These are phyloP conservation scores for Magallana gigas DNA, from an alignment of 1,140 invertebrate genomes.

Conservation along the genomic window DNA sequence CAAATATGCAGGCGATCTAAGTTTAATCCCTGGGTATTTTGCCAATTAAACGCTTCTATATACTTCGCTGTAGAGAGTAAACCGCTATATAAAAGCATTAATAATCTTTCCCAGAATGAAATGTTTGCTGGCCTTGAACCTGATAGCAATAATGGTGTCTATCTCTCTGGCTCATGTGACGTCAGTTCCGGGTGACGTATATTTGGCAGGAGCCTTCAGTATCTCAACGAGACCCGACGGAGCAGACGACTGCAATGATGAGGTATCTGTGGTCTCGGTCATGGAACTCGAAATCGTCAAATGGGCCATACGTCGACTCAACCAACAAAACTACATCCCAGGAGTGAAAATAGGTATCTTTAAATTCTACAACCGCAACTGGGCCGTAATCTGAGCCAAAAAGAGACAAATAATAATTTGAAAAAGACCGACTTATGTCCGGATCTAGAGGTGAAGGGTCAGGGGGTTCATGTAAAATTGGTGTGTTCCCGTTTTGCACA, in stretches of 20 bases:
- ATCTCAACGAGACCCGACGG: not conserved
- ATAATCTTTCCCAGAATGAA: too few relatives aligned
- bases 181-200: conserved; percentile 4
- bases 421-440: too few relatives aligned
- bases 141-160: not conserved
- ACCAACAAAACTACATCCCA: conserved; percentile 45
- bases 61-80: too few relatives aligned
- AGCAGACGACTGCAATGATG: not conserved
- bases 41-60: too few relatives aligned
- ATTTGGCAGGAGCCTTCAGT: not conserved
- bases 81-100: too few relatives aligned
- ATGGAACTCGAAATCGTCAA: conserved; percentile 44
- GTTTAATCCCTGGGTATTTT: too few relatives aligned
- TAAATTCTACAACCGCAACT: too few relatives aligned
- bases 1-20: too few relatives aligned
- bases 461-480: too few relatives aligned
- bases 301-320: conserved; percentile 42
- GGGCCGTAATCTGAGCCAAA: not conserved
- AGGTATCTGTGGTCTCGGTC: conserved; percentile 6
- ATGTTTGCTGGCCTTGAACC: not conserved
- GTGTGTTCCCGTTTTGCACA: too few relatives aligned
- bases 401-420: too few relatives aligned
- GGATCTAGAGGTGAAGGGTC: too few relatives aligned
- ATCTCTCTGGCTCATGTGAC: not conserved
- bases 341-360: conserved; percentile 42